These are phyloP conservation scores for Crotalus tigris DNA, from an alignment of 2,113 vertebrate genomes.

Conservation along the genomic window DNA sequence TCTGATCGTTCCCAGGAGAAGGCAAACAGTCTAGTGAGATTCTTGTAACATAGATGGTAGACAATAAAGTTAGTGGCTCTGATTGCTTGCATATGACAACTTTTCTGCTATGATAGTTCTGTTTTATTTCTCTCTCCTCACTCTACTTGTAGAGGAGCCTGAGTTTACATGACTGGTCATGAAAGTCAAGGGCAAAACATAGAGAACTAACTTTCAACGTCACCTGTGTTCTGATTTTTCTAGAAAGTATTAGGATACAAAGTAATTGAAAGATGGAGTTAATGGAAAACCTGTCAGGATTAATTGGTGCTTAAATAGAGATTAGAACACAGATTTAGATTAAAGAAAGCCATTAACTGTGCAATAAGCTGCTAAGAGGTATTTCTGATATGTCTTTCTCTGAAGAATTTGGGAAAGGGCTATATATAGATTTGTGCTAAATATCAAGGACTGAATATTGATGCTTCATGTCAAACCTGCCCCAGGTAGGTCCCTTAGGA, in stretches of 20 bases:
- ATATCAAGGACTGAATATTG: neutral
- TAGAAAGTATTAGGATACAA: neutral
- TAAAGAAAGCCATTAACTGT: neutral
- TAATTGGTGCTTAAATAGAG: neutral
- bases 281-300: neutral
- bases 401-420: too few relatives aligned
- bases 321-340: neutral
- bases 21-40: too few relatives aligned
- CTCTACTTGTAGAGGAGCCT: neutral
- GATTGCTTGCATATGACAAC: too few relatives aligned
- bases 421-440: neutral
- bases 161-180: neutral
- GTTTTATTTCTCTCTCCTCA: neutral
- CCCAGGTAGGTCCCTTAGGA: too few relatives aligned
- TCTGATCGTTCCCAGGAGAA: too few relatives aligned
- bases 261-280: neutral
- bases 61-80: too few relatives aligned
- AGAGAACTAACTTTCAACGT: neutral
- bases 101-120: neutral
- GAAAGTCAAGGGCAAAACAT: conserved; percentile 1
- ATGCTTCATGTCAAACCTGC: neutral
- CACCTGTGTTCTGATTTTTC: neutral
- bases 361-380: too few relatives aligned
- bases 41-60: too few relatives aligned
- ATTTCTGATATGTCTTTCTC: too few relatives aligned